These are phyloP conservation scores for Tetramorium alpestre DNA, from an alignment of 1,140 invertebrate species.

Conservation along the genomic window DNA sequence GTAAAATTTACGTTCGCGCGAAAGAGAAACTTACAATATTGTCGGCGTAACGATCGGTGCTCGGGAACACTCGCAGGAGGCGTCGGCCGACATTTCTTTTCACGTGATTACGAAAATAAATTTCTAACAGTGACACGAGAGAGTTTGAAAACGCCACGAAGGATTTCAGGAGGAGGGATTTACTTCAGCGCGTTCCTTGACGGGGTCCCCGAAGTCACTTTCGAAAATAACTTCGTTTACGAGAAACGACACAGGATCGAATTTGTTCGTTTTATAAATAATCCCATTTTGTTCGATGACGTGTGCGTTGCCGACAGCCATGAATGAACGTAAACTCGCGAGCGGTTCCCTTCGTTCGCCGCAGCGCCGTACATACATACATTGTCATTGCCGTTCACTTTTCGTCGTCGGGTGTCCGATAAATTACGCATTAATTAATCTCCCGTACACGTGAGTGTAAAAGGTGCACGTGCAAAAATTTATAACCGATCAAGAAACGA, in stretches of 20 bases:
- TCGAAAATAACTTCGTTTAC: slow-evolving; percentile 59
- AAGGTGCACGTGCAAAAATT: neutral
- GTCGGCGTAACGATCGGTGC: slow-evolving; percentile 23
- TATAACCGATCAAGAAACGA: neutral
- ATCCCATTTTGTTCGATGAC: slow-evolving; percentile 46
- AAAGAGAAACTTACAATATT: slow-evolving; percentile 57
- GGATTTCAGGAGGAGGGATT: neutral
- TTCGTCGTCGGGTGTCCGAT: neutral
- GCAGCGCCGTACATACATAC: neutral
- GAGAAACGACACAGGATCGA: slow-evolving; percentile 51
- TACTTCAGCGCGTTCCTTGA: neutral
- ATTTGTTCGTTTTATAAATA: slow-evolving; percentile 49
- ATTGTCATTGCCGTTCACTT: slow-evolving; percentile 36
- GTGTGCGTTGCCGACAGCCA: slow-evolving; percentile 7
- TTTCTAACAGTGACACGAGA: slow-evolving; percentile 36
- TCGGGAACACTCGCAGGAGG: neutral
- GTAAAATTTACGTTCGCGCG: slow-evolving; percentile 40
- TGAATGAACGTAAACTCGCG: slow-evolving; percentile 50
- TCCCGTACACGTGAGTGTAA: neutral
- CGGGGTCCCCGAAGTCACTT: slow-evolving; percentile 16
- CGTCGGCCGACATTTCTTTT: slow-evolving; percentile 38
- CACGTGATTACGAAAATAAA: slow-evolving; percentile 37
- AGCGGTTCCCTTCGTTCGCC: slow-evolving; percentile 11
- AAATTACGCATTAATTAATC: slow-evolving; percentile 34
- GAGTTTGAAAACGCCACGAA: slow-evolving; percentile 12